Conservation (phyloP, 2,113 vertebrate species). For the Oncorhynchus clarkii region DNA sequence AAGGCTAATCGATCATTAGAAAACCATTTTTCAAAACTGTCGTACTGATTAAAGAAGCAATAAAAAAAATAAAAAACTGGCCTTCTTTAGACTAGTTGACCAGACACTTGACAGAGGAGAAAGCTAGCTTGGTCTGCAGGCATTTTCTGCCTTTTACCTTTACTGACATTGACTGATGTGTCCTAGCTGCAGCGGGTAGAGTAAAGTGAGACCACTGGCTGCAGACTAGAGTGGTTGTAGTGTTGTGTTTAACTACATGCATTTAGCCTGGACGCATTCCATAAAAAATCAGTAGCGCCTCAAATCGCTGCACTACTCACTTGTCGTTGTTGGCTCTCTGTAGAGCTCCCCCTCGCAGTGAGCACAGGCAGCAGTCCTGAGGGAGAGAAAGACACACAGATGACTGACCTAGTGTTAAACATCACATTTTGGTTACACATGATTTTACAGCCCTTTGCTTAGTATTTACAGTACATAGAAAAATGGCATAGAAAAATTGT, state of each 20-base stretch:
- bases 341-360: constrained; percentile 90
- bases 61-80: too few relatives aligned
- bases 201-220: background rate
- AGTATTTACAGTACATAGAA: too few relatives aligned
- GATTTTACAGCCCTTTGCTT: too few relatives aligned
- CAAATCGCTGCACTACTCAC: constrained; percentile 72
- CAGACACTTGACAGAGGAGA: background rate
- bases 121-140: background rate
- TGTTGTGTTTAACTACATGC: background rate
- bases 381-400: background rate
- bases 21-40: too few relatives aligned
- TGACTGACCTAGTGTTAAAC: too few relatives aligned
- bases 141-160: background rate
- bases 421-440: too few relatives aligned
- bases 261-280: background rate
- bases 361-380: constrained; percentile 95
- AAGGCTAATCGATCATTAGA: too few relatives aligned
- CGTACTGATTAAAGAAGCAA: too few relatives aligned
- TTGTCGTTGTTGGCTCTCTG: constrained; percentile 95
- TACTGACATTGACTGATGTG: too few relatives aligned
- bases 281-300: background rate
- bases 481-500: too few relatives aligned
- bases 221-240: background rate
- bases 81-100: background rate
- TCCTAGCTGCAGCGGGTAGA: background rate